A percentile compares a stretch with the other conserved stretches of the same genome.
Conservation (phyloP, 2,113 vertebrate species). For the Oncorhynchus keta region DNA sequence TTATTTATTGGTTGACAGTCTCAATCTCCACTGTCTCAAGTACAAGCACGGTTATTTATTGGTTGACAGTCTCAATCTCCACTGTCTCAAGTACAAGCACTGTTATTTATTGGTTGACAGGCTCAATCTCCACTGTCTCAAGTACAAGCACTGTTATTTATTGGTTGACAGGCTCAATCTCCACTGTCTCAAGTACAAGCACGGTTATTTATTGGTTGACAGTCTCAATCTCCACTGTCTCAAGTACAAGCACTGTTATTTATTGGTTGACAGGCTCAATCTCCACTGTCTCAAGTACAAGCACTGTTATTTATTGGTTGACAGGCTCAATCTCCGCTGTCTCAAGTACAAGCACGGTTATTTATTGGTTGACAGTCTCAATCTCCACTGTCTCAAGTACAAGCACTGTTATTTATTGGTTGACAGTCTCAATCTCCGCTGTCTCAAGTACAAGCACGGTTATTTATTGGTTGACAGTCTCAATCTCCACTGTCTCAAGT, state of each 20-base stretch:
- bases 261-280: not conserved
- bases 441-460: not conserved
- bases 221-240: not conserved
- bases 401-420: not conserved
- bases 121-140: not conserved
- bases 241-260: not conserved
- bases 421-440: not conserved
- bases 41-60: not conserved
- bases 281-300: not conserved
- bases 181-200: not conserved
- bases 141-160: not conserved
- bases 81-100: not conserved
- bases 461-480: no score
- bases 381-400: not conserved
- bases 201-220: no score
- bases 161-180: not conserved
- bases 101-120: no score
- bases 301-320: no score
- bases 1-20: no score
- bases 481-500: no score
- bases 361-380: not conserved
- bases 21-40: not conserved
- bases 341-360: not conserved
- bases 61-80: not conserved
- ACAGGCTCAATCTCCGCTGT: not conserved